Percentiles rank a stretch among this genome's conserved stretches.
Evolutionary conservation across 2,113 vertebrate species (phyloP).

Genomic region (Cinclus mexicanus): DNA sequence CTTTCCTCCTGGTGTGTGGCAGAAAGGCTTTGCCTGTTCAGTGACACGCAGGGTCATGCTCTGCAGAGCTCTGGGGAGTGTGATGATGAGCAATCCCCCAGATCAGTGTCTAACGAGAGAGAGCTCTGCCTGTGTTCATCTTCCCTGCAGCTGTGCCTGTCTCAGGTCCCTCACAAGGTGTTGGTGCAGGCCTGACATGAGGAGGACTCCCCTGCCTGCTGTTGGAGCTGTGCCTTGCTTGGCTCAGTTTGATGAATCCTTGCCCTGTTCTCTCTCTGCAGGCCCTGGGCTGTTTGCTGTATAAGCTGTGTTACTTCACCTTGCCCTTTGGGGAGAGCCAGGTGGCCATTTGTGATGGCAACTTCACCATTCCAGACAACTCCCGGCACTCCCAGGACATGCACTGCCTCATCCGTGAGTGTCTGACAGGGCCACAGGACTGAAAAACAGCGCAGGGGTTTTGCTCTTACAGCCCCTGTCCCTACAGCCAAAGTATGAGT

Average conservation of each 20-base stretch:
- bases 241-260: neutral
- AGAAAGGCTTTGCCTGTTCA: neutral
- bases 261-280: constrained; percentile 53
- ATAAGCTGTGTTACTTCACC: constrained; percentile 97
- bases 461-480: neutral
- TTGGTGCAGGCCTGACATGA: neutral
- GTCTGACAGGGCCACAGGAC: neutral
- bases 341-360: constrained; percentile 97
- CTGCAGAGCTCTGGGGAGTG: neutral
- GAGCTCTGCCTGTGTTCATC: neutral
- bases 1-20: neutral
- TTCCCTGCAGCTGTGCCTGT: neutral
- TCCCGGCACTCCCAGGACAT: constrained; percentile 95
- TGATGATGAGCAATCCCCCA: neutral
- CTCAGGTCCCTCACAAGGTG: neutral
- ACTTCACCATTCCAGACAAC: constrained; percentile 96
- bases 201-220: neutral
- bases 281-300: constrained; percentile 96
- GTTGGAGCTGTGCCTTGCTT: neutral
- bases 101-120: neutral
- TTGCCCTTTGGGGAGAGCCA: constrained; percentile 98
- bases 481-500: neutral
- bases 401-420: constrained; percentile 98
- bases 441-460: rapidly evolving
- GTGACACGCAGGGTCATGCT: rapidly evolving